phyloP scores from a whole-genome alignment of 2,797 vertebrate genomes.

The Lithobates sylvaticus region DNA sequence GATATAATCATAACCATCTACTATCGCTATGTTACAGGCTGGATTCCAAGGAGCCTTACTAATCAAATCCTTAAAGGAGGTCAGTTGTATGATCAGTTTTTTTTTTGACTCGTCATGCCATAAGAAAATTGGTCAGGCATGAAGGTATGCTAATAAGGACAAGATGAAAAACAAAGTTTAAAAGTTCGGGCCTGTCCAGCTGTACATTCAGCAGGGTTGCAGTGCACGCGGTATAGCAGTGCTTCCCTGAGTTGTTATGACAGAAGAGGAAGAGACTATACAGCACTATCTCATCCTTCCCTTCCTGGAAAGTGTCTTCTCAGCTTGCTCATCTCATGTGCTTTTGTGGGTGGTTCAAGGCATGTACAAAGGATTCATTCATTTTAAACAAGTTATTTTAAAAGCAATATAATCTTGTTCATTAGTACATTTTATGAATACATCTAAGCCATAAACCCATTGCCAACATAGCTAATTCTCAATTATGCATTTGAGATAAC shows the following conservation, averaged over 20 bases:
- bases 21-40: not conserved
- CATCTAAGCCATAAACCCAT: not conserved
- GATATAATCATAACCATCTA: conserved; percentile 26
- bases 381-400: no score
- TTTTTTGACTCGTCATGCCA: conserved; percentile 10
- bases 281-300: not conserved
- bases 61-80: conserved; percentile 3
- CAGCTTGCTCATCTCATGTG: not conserved
- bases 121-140: conserved; percentile 35
- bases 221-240: not conserved
- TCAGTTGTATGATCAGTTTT: conserved; percentile 11
- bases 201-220: not conserved
- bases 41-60: conserved; percentile 17
- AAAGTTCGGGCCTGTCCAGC: conserved; percentile 20
- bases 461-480: not conserved
- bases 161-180: conserved; percentile 28
- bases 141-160: conserved; percentile 44
- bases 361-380: no score
- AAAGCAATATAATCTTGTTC: no score
- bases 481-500: not conserved
- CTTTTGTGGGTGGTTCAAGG: no score
- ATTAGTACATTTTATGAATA: no score
- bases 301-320: not conserved
- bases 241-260: not conserved
- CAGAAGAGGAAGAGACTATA: not conserved